A percentile compares a stretch with the other conserved stretches of the same genome.
Evolutionary conservation across 2,113 vertebrate species (phyloP).

Genomic region (Chauna torquata): DNA sequence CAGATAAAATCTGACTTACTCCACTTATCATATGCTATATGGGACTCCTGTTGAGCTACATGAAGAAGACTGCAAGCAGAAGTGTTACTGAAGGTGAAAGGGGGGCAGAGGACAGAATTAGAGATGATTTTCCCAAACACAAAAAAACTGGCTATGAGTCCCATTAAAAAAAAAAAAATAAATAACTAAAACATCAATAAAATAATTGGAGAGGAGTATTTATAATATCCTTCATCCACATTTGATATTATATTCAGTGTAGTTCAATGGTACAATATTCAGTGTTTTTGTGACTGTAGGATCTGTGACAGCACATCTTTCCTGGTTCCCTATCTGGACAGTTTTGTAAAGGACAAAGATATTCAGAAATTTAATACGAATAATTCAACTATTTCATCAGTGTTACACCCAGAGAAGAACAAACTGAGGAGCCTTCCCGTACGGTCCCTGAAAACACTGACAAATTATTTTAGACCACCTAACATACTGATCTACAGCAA

Average conservation of each 20-base stretch:
- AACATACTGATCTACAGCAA: neutral
- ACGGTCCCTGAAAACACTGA: neutral
- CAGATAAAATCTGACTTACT: neutral
- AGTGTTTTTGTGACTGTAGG: neutral
- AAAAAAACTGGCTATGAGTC: neutral
- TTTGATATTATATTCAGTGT: neutral
- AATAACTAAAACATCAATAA: neutral
- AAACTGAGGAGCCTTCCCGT: neutral
- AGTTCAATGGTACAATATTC: neutral
- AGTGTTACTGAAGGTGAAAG: neutral
- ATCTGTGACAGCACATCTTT: neutral
- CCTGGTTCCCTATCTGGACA: neutral
- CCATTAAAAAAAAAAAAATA: neutral
- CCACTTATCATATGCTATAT: neutral
- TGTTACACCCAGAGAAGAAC: neutral
- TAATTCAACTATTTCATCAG: rapidly evolving
- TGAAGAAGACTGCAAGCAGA: neutral
- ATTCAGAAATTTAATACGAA: neutral
- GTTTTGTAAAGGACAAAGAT: neutral
- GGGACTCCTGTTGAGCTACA: neutral
- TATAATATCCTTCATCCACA: neutral
- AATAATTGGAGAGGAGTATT: neutral
- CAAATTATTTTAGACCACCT: neutral
- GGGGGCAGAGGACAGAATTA: neutral
- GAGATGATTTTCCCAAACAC: neutral